Conservation (phyloP, 2,113 vertebrate genomes). For the Dipodomys stephensi region DNA sequence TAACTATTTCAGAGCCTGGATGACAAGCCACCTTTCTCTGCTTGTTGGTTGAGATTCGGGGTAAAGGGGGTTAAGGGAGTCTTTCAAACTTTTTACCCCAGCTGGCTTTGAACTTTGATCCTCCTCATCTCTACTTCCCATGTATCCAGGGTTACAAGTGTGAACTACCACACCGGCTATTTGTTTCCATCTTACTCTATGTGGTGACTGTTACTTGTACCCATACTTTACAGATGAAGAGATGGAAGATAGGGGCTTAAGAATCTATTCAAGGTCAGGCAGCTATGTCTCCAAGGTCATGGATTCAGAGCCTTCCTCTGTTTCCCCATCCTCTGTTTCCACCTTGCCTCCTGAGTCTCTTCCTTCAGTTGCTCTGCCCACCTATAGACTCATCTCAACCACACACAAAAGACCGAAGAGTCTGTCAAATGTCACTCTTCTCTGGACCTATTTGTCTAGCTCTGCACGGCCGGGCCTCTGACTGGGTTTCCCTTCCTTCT, state of each 20-base stretch:
- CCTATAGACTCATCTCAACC: not conserved
- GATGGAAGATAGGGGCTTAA: not conserved
- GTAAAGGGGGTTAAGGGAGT: too few species aligned
- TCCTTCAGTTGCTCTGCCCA: not conserved
- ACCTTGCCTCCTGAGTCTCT: not conserved
- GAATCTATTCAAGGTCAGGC: not conserved
- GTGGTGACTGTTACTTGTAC: not conserved
- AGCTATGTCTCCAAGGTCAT: not conserved
- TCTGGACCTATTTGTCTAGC: not conserved
- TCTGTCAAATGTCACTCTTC: not conserved
- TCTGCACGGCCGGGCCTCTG: fast-evolving
- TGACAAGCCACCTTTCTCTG: too few species aligned
- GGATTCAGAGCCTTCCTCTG: not conserved
- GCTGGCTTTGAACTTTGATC: too few species aligned
- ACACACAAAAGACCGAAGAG: not conserved
- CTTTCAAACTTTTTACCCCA: too few species aligned
- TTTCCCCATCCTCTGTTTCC: fast-evolving
- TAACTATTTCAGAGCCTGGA: too few species aligned
- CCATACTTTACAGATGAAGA: not conserved
- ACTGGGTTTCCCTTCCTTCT: not conserved
- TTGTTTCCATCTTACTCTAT: not conserved
- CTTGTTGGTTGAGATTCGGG: too few species aligned
- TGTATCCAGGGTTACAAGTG: too few species aligned
- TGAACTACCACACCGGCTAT: too few species aligned
- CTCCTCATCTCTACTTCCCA: too few species aligned